phyloP scores from a whole-genome alignment of 1,140 invertebrate species.

The Drosophila repleta region DNA sequence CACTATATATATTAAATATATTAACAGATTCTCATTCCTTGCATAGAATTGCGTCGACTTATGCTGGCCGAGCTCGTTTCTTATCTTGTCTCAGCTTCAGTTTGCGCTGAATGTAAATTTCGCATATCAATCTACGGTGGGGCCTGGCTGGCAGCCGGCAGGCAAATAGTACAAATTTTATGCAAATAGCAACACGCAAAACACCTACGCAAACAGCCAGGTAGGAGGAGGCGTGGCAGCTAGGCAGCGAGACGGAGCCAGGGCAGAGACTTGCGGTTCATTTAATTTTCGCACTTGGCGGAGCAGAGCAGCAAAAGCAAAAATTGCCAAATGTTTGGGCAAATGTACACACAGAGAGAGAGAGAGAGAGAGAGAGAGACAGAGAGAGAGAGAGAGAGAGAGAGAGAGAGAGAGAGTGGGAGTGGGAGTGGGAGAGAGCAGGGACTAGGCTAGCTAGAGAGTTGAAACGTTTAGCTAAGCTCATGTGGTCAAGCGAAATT shows the following conservation, averaged over 20 bases:
- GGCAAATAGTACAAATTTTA: constrained; percentile 55
- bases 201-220: constrained; percentile 66
- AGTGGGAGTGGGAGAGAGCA: no score
- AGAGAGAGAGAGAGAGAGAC: neutral
- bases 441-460: no score
- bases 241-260: neutral
- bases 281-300: constrained; percentile 78
- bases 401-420: no score
- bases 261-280: constrained; percentile 65
- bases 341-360: no score
- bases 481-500: constrained; percentile 24
- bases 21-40: no score
- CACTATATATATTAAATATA: constrained; percentile 12
- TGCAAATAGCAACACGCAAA: constrained; percentile 61
- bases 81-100: constrained; percentile 20
- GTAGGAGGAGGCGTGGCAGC: neutral
- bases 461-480: neutral
- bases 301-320: constrained; percentile 1
- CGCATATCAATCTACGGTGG: constrained; percentile 25
- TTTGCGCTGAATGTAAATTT: constrained; percentile 43
- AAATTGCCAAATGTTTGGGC: constrained; percentile 5
- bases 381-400: no score
- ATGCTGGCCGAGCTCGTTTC: constrained; percentile 34
- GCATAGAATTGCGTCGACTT: constrained; percentile 35
- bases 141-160: neutral